Evolutionary conservation across 2,113 vertebrate species (phyloP).

Genomic region (Phrynosoma blainvillii): DNA sequence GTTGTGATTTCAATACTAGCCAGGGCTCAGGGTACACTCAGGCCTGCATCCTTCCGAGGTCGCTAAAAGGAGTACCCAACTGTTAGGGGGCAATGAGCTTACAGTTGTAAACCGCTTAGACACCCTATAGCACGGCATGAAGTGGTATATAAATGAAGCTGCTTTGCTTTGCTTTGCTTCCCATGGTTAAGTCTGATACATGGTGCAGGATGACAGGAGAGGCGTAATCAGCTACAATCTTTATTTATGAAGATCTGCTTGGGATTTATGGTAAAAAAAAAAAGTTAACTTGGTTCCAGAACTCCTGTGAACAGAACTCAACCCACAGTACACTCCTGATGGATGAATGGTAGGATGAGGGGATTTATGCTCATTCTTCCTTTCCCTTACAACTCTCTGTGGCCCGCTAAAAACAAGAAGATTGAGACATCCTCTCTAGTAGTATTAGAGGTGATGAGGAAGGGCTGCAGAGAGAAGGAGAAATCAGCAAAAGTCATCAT

Average conservation of each 20-base stretch:
- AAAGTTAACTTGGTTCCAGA: background rate
- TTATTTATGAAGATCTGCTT: background rate
- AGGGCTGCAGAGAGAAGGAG: background rate
- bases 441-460: background rate
- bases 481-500: background rate
- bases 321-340: background rate
- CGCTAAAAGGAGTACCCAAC: too few relatives aligned
- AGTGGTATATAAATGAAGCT: too few relatives aligned
- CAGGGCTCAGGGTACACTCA: too few relatives aligned
- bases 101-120: too few relatives aligned
- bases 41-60: too few relatives aligned
- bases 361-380: background rate
- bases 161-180: too few relatives aligned
- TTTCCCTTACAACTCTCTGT: background rate
- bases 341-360: background rate
- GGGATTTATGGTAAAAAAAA: background rate
- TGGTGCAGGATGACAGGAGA: background rate
- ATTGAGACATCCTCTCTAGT: background rate
- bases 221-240: background rate
- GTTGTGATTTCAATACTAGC: too few relatives aligned
- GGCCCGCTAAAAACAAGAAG: background rate
- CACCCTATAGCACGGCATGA: too few relatives aligned
- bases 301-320: background rate
- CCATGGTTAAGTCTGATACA: background rate
- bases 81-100: too few relatives aligned